Percentiles rank a stretch among this genome's conserved stretches.
Evolutionary conservation across 2,113 vertebrate genomes (phyloP).

Genomic region (Polyodon spathula): DNA sequence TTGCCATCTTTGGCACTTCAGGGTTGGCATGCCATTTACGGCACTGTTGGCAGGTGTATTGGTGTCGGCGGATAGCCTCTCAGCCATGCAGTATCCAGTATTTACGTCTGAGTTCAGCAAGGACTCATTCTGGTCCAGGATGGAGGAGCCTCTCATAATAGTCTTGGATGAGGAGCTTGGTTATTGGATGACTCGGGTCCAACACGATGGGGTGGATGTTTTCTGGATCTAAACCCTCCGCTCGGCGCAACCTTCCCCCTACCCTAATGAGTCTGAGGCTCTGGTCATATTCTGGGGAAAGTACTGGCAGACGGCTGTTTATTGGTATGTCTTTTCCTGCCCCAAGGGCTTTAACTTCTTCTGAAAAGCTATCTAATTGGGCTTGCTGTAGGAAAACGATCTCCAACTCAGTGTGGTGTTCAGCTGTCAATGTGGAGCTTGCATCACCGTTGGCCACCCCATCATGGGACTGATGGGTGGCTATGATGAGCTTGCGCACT

Average conservation of each 20-base stretch:
- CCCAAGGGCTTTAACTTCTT: too few relatives aligned
- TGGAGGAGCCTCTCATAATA: constrained; percentile 6
- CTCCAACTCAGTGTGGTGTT: too few relatives aligned
- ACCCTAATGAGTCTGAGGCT: too few relatives aligned
- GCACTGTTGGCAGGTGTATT: constrained; percentile 8
- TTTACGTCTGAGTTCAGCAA: constrained; percentile 9
- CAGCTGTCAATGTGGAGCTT: too few relatives aligned
- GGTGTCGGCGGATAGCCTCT: constrained; percentile 5
- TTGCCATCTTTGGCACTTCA: constrained; percentile 7
- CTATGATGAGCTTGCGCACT: too few relatives aligned
- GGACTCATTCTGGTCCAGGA: constrained; percentile 16
- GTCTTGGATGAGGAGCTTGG: constrained; percentile 9
- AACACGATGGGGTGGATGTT: constrained; percentile 8
- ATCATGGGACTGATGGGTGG: too few relatives aligned
- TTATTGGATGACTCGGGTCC: constrained; percentile 8
- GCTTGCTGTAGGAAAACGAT: too few relatives aligned
- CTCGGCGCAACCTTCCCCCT: not conserved
- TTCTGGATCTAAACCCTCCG: not conserved
- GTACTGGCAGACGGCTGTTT: not conserved
- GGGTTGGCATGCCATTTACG: constrained; percentile 6
- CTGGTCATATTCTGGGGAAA: not conserved
- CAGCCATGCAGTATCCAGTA: constrained; percentile 11
- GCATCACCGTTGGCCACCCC: too few relatives aligned
- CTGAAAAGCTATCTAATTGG: too few relatives aligned
- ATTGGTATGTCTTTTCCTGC: too few relatives aligned